Evolutionary conservation across 2,113 vertebrate genomes (phyloP).

Genomic region (Anhinga anhinga): DNA sequence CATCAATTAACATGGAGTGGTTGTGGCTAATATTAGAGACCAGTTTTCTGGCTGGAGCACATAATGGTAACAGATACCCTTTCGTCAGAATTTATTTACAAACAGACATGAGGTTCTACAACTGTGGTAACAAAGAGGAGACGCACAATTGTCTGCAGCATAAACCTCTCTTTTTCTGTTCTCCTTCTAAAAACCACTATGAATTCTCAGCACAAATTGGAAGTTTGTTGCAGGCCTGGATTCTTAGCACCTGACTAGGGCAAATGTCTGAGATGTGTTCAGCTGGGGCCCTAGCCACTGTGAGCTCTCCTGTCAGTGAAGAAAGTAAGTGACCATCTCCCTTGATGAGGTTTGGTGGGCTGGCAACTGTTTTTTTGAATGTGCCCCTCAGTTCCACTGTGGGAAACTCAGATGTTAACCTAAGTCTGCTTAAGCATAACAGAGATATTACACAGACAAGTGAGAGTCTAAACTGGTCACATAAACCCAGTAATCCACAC

Average conservation of each 20-base stretch:
- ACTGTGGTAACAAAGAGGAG: neutral
- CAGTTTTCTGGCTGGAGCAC: neutral
- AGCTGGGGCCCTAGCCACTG: neutral
- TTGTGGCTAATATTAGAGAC: neutral
- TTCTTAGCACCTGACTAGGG: rapidly evolving
- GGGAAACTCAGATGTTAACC: neutral
- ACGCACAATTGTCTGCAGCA: neutral
- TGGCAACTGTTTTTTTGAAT: neutral
- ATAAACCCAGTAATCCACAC: neutral
- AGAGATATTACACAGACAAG: neutral
- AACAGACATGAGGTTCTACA: neutral
- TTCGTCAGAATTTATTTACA: neutral
- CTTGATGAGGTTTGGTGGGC: neutral
- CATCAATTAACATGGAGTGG: neutral
- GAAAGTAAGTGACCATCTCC: neutral
- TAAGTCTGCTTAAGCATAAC: neutral
- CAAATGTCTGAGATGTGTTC: neutral
- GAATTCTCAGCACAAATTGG: neutral
- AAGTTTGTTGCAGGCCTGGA: neutral
- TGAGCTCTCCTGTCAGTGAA: neutral
- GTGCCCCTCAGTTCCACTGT: neutral
- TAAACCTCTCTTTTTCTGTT: neutral
- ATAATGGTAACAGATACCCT: neutral
- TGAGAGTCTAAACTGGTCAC: neutral
- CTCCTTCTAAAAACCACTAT: neutral